Evolutionary conservation across 30 jellyfish, hydroid and myxozoan genomes (phyloP), one percentile per base, ranked within the genome.

Genomic region (Hydra vulgaris): DNA sequence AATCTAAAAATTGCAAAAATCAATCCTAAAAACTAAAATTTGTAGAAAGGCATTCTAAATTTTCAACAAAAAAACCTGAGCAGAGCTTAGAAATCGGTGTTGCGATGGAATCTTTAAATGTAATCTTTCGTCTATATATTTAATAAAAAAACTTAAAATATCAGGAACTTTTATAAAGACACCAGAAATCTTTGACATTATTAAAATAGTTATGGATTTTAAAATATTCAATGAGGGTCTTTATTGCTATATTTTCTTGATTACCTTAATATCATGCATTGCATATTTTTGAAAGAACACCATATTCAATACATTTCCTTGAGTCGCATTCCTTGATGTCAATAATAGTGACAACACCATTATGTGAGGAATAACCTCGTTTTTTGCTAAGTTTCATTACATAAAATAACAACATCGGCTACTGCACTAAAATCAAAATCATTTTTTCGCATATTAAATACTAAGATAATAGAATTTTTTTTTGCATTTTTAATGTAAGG

Each of bases 321-420:
- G 71, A 56, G 71, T 56, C 71, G 17, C 71, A 15, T 71, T 23
- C 79, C 18, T 18, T 71, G n/a, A n/a, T n/a, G n/a, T n/a, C n/a
- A n/a, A n/a, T n/a, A 17, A 71, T 27, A 18, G 79, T 17, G 17
- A 71, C 79, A 71, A 71, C 79, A 17, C 79, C 79, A 71, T 71
- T 71, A 17, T 18, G 74, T 18, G 73, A 0, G 17, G 73, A 19
- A 71, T 71, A 71, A 71, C 73, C 26, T 23, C 79, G 18, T 0
- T 21, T 71, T n/a, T 21, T 71, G 79, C 79, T 0, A 71, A 21
- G 79, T 71, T 71, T 0, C 74, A 71, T 71, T 27, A 71, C 79
- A 71, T 18, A 0, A 71, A 71, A 71, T 0, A 18, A 0, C 27
- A 17, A 71, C 22, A 23, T 71, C 0, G n/a, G 0, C 22, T 71